Evolutionary conservation across 1,140 invertebrate species (phyloP).

Genomic region (Euwallacea fornicatus): DNA sequence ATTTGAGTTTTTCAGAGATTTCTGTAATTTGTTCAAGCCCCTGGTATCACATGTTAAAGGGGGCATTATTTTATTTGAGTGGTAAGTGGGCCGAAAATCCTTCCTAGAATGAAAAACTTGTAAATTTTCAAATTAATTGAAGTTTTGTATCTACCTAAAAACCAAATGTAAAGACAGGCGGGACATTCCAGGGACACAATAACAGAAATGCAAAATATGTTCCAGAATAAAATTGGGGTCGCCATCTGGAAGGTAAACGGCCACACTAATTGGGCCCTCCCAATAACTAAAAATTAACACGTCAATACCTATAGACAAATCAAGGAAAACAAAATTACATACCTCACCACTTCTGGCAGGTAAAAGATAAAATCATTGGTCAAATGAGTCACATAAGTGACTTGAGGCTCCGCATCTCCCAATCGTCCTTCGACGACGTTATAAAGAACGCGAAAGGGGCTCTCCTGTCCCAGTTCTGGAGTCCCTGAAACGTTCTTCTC

Average conservation of each 20-base stretch:
- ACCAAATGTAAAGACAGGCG: constrained; percentile 72
- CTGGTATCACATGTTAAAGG: constrained; percentile 24
- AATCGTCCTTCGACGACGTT: constrained; percentile 59
- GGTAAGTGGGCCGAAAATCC: constrained; percentile 2
- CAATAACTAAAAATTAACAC: constrained; percentile 57
- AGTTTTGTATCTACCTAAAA: constrained; percentile 50
- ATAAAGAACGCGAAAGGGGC: constrained; percentile 67
- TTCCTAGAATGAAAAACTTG: constrained; percentile 9
- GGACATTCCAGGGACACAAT: constrained; percentile 66
- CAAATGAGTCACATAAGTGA: constrained; percentile 74
- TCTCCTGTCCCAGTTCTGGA: constrained; percentile 60
- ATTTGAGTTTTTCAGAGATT: neutral
- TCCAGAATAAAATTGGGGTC: constrained; percentile 66
- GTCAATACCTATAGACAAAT: neutral
- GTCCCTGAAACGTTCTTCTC: constrained; percentile 54
- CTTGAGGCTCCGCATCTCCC: constrained; percentile 48
- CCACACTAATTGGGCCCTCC: constrained; percentile 74
- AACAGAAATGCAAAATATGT: constrained; percentile 64
- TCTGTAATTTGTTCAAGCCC: neutral
- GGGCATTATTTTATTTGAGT: constrained; percentile 6
- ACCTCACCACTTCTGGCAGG: constrained; percentile 66
- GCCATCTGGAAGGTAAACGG: constrained; percentile 69
- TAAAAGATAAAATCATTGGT: constrained; percentile 74
- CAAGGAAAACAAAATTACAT: constrained; percentile 37
- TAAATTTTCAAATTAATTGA: neutral